Conservation (phyloP, 2,888 invertebrate species). For the Acholoe squamosa region DNA sequence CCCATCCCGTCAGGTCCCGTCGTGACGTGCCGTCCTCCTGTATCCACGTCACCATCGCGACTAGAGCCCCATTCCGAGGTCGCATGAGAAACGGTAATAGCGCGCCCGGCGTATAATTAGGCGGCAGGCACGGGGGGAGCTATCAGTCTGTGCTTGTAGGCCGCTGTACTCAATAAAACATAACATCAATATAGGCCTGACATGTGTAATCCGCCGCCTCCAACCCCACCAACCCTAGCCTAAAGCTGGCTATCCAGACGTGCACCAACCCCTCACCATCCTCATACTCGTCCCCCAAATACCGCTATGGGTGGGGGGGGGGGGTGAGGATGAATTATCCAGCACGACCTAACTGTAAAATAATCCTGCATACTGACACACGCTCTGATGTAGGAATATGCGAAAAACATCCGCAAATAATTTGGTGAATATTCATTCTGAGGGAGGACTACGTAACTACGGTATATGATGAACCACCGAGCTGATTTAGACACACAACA, state of each 20-base stretch:
- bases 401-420: too few relatives aligned
- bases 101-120: constrained; percentile 51
- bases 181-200: constrained; percentile 50
- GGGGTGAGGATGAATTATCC: too few relatives aligned
- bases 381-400: too few relatives aligned
- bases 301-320: too few relatives aligned
- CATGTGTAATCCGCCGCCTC: constrained; percentile 40
- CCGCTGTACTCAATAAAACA: constrained; percentile 60
- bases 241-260: not conserved
- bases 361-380: too few relatives aligned
- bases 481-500: too few relatives aligned
- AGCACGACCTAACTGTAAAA: too few relatives aligned
- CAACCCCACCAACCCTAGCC: not conserved
- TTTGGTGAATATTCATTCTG: too few relatives aligned
- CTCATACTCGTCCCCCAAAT: not conserved
- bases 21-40: not conserved
- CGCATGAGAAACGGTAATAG: constrained; percentile 61
- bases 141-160: constrained; percentile 14
- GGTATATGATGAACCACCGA: too few relatives aligned
- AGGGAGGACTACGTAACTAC: too few relatives aligned
- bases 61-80: not conserved
- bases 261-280: not conserved
- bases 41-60: not conserved
- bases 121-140: constrained; percentile 1
- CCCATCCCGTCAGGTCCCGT: not conserved